Conservation (phyloP, 92 coral and sea anemone species). For the Parazoanthus swiftii region DNA sequence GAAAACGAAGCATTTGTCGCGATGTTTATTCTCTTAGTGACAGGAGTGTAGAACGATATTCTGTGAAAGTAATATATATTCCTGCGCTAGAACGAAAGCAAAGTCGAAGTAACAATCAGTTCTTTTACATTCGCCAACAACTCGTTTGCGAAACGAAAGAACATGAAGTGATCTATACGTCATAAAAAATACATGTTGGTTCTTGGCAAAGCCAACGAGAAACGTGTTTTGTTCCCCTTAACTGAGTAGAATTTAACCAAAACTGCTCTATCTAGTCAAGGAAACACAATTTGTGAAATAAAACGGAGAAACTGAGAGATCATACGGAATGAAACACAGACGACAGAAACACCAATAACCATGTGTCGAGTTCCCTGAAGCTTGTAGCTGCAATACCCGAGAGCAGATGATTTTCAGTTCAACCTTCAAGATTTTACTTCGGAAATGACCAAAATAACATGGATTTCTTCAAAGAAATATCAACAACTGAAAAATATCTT, state of each 20-base stretch:
- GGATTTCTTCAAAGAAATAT: background rate
- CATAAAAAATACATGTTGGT: constrained; percentile 41
- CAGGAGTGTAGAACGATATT: background rate
- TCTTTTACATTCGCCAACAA: background rate
- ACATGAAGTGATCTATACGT: background rate
- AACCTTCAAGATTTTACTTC: background rate
- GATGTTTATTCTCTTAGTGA: background rate
- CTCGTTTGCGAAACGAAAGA: background rate
- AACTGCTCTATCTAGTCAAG: background rate
- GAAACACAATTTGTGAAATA: background rate
- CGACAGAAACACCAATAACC: background rate
- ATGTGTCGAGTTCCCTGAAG: constrained; percentile 7
- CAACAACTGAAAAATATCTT: constrained; percentile 3
- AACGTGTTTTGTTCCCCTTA: background rate
- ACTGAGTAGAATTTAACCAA: background rate
- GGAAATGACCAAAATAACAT: background rate
- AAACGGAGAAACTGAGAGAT: constrained; percentile 15
- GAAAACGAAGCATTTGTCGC: background rate
- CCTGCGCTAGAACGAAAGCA: background rate
- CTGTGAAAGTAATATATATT: background rate
- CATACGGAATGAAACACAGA: constrained; percentile 9
- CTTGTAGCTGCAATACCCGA: background rate
- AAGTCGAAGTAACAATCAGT: background rate
- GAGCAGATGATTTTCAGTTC: constrained; percentile 33
- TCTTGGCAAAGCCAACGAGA: constrained; percentile 16